Base-by-base conservation (phyloP, 2,113 vertebrate species). In the Tyrannus savana region DNA sequence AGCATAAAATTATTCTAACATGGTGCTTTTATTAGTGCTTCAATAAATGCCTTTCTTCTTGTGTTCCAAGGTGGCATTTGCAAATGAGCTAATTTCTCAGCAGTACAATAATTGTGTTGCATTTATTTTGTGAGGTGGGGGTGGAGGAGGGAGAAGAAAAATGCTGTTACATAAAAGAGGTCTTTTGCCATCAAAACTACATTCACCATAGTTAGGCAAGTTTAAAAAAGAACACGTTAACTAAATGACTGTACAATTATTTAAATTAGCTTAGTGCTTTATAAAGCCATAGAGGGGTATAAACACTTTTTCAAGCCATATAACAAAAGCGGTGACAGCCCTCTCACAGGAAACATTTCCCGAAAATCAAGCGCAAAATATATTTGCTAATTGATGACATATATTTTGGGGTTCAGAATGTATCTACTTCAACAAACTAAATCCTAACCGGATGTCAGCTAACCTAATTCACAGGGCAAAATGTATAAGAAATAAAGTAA, bases 1-100 rank as follows among this genome's bases (percentile, higher is more conserved):
- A 98, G 98, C 97, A 98, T 98, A 98, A 98, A 98, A 98, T 98
- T 98, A 98, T 98, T 98, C 98, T 98, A 98, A 98, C 97, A 97
- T 94, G 92, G 97, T 98, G 96, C 97, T 97, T 98, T 98, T 98
- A 98, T 98, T 98, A 98, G 96, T 98, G 97, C 98, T 98, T 98
- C 98, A 98, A 98, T 98, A 98, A 98, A 98, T 98, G 98, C 96
- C 97, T 98, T 98, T 98, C 97, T 98, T 98, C 97, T 97, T 97
- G 97, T 98, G 95, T 98, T 98, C 97, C 77, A 93, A 97, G 97
- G 97, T 98, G 97, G 97, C 97, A 98, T 98, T 98, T 98, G 97
- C 97, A 98, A 98, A 98, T 98, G 98, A 98, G 97, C 98, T 98
- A 97, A 98, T 98, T 98, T 98, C 97, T 98, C 96, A 33, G 90